A percentile compares a stretch with the other conserved stretches of the same genome.
Conservation (phyloP, 2,888 invertebrate genomes). For the Hirtodrosophila cameraria region DNA sequence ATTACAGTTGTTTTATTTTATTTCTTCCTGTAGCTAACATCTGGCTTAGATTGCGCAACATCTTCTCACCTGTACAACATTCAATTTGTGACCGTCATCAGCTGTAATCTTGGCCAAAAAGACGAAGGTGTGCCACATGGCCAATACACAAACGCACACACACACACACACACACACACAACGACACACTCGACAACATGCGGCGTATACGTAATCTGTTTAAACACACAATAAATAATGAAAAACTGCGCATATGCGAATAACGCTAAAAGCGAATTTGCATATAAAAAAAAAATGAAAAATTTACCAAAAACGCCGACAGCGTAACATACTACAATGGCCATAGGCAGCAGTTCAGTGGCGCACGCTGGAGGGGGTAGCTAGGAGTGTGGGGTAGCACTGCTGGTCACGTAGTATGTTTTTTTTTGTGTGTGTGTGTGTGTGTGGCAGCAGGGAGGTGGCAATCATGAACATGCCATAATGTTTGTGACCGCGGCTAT, state of each 20-base stretch:
- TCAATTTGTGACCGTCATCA: constrained; percentile 55
- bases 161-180: constrained; percentile 9
- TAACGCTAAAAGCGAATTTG: constrained; percentile 62
- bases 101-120: constrained; percentile 47
- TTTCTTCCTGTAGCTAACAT: background rate
- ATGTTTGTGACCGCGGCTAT: constrained; percentile 76
- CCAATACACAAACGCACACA: constrained; percentile 9
- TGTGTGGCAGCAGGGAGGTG: constrained; percentile 12
- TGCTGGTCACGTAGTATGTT: constrained; percentile 57
- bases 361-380: background rate
- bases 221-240: constrained; percentile 77
- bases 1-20: background rate
- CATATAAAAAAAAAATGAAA: constrained; percentile 47
- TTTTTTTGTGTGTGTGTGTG: background rate
- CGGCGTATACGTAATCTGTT: constrained; percentile 73
- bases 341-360: background rate
- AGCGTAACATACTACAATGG: constrained; percentile 58
- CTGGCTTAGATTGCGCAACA: constrained; percentile 32
- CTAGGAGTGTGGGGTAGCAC: background rate
- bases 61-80: constrained; percentile 43
- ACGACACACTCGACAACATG: constrained; percentile 15
- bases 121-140: constrained; percentile 38
- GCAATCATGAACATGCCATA: constrained; percentile 78
- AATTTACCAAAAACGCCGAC: constrained; percentile 26
- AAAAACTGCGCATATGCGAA: constrained; percentile 65